phyloP scores from a whole-genome alignment of 2,888 invertebrate species.

The Arrhopalites spinosus region DNA sequence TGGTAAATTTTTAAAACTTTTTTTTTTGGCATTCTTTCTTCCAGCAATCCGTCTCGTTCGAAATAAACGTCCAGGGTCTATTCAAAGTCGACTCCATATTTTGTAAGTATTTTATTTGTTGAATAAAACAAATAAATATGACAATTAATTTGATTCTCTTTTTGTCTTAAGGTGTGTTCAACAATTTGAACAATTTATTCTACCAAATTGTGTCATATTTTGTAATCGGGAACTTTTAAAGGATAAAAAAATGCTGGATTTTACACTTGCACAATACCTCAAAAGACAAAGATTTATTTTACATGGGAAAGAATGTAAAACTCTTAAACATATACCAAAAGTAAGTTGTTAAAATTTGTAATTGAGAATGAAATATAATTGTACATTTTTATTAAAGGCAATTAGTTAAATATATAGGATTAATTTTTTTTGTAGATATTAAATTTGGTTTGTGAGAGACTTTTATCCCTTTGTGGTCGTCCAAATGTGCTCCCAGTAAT shows the following conservation, averaged over 20 bases:
- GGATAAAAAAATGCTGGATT: conserved; percentile 65
- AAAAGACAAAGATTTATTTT: conserved; percentile 72
- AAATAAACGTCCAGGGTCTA: conserved; percentile 74
- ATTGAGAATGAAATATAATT: no score
- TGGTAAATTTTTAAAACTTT: no score
- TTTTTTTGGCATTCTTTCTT: no score
- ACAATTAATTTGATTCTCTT: no score
- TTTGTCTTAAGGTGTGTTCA: conserved; percentile 71
- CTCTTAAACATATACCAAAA: conserved; percentile 77
- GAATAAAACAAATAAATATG: no score
- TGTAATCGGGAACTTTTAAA: conserved; percentile 64
- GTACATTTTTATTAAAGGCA: no score
- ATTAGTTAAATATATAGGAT: no score
- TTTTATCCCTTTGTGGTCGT: conserved; percentile 72
- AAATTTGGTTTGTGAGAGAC: conserved; percentile 77
- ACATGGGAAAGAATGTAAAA: conserved; percentile 78
- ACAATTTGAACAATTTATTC: conserved; percentile 78
- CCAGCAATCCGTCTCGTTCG: conserved; percentile 76
- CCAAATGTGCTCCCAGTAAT: conserved; percentile 67
- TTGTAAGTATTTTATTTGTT: conserved; percentile 57
- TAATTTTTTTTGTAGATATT: conserved; percentile 76
- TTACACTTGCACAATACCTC: conserved; percentile 73
- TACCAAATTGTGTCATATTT: conserved; percentile 76
- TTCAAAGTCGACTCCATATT: conserved; percentile 83
- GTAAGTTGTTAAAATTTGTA: conserved; percentile 64